Base-by-base conservation (phyloP, 2,888 invertebrate species). In the Chaetogeoica ovagalla region DNA sequence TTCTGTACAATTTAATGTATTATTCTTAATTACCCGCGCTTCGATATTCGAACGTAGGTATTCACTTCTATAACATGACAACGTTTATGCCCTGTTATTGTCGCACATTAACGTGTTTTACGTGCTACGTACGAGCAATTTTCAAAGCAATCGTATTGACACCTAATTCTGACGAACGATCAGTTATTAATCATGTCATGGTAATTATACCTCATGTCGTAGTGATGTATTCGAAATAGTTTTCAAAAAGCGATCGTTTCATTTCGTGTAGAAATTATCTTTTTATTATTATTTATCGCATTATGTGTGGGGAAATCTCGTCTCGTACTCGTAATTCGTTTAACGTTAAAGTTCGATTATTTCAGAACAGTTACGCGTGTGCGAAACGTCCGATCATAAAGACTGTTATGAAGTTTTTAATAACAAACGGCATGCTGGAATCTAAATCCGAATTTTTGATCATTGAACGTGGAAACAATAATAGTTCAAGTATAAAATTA, bases 61-160 rank as follows among this genome's bases (percentile, higher is more conserved):
- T 43, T 43, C 21, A 15, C 21, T 15, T 15, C 15, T 23, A 17
- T 4, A 68, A 43, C 43, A 63, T 74, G 63, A 39, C 60, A n/a
- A 48, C 63, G 52, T 74, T 65, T 6, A 55, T 74, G 55, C 63
- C 63, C 17, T 74, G 73, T 39, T 74, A n/a, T 74, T 74, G 73
- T 65, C 52, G 63, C 0, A 39, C 5, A 5, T 55, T 65, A 37
- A 74, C 63, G n/a, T 74, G 73, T 65, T 74, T 74, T 55, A 11
- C 73, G 30, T 74, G 73, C 37, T 74, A 65, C 6, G 73, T 21
- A 9, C 37, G 73, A 65, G 9, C 52, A 21, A 55, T 73, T 63
- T 73, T 73, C n/a, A 73, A 52, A 73, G 63, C 73, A 17, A 63
- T 48, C 48, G 48, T 63, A 17, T 1, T 73, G 43, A 5, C 19